phyloP scores from a whole-genome alignment of 2,888 invertebrate species.

The Leptinotarsa rubiginosa region DNA sequence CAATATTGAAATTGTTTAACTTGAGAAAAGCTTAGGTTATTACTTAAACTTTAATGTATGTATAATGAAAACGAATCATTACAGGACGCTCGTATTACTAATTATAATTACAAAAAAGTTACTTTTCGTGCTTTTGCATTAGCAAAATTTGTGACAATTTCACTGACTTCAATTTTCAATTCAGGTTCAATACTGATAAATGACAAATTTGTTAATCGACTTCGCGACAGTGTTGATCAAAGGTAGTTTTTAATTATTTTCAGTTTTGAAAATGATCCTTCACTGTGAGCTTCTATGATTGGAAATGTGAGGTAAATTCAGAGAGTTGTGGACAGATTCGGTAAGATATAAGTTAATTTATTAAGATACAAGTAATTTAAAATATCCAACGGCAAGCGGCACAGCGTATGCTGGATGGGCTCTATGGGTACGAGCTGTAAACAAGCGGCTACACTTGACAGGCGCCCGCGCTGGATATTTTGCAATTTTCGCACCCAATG shows the following conservation, averaged over 20 bases:
- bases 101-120: not conserved
- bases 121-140: not conserved
- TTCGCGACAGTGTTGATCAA: not conserved
- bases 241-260: conserved; percentile 2
- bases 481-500: too few species aligned
- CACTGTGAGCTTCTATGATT: conserved; percentile 2
- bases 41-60: too few species aligned
- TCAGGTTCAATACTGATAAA: not conserved
- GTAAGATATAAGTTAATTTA: not conserved
- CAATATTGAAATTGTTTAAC: too few species aligned
- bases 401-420: too few species aligned
- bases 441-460: too few species aligned
- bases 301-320: not conserved
- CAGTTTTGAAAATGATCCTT: not conserved
- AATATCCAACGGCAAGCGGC: not conserved
- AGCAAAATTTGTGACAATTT: not conserved
- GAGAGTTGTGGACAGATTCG: not conserved
- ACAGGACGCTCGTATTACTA: not conserved
- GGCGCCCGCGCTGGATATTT: too few species aligned
- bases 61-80: not conserved
- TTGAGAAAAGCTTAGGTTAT: too few species aligned
- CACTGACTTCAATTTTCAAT: not conserved
- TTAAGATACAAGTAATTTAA: not conserved
- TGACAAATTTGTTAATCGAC: not conserved
- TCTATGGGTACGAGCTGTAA: too few species aligned